These are phyloP conservation scores for Hypsopygia costalis DNA, from an alignment of 2,888 invertebrate species.

Conservation along the genomic window DNA sequence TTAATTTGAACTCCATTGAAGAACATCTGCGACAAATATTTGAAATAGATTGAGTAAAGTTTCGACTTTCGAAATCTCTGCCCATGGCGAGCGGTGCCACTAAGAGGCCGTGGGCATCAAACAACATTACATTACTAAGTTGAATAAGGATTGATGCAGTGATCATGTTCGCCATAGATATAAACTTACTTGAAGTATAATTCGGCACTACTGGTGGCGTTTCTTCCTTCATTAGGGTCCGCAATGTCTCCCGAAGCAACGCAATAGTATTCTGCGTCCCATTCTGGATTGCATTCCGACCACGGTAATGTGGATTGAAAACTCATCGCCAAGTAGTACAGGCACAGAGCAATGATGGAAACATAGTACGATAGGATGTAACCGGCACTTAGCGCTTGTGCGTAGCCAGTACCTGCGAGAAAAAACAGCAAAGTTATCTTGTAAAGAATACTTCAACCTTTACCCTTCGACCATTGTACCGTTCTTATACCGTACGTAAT, in stretches of 20 bases:
- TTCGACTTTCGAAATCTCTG: too few species aligned
- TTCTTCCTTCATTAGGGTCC: slow-evolving; percentile 28
- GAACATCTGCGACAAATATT: too few species aligned
- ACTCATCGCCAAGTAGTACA: slow-evolving; percentile 87
- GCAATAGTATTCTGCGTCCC: slow-evolving; percentile 58
- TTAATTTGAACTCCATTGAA: too few species aligned
- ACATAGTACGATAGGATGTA: slow-evolving; percentile 89
- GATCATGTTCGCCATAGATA: too few species aligned
- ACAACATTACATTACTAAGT: too few species aligned
- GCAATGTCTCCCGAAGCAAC: slow-evolving; percentile 55
- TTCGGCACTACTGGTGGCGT: slow-evolving; percentile 77
- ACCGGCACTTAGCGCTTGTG: slow-evolving; percentile 82
- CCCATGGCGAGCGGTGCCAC: too few species aligned
- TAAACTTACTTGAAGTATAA: slow-evolving; percentile 81
- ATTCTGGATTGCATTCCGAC: slow-evolving; percentile 82
- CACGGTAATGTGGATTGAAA: slow-evolving; percentile 86
- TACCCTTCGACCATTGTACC: too few species aligned
- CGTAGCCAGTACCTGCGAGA: slow-evolving; percentile 84
- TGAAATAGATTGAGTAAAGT: too few species aligned
- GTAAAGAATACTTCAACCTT: too few species aligned
- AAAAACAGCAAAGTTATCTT: not conserved
- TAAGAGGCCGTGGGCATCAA: too few species aligned
- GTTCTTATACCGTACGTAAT: too few species aligned
- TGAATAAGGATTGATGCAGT: too few species aligned
- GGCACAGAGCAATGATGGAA: slow-evolving; percentile 85